phyloP scores from a whole-genome alignment of 1,140 invertebrate genomes.

The Andrena cerasifolii region DNA sequence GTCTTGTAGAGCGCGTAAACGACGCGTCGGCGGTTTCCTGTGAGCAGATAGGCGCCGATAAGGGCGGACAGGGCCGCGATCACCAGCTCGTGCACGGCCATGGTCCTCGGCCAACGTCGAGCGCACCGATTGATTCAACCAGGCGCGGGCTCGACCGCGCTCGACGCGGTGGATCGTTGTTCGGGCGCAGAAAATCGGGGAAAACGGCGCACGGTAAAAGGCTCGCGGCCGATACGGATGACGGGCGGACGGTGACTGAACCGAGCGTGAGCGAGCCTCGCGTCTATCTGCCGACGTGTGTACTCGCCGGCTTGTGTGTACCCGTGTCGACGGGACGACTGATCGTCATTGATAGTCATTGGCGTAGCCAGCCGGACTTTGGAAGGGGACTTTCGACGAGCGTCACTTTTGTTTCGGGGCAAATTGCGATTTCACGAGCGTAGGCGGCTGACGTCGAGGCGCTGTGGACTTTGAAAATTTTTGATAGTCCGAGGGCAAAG shows the following conservation, averaged over 20 bases:
- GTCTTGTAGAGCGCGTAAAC: conserved; percentile 77
- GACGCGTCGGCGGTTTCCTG: conserved; percentile 73
- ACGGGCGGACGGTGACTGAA: conserved; percentile 26
- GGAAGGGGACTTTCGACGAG: too few relatives aligned
- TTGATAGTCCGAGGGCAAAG: too few relatives aligned
- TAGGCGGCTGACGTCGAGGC: too few relatives aligned
- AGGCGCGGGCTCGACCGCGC: neutral
- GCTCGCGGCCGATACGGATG: neutral
- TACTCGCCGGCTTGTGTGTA: conserved; percentile 2
- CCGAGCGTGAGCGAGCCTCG: neutral
- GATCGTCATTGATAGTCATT: conserved; percentile 35
- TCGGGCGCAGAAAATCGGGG: neutral
- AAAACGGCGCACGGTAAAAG: neutral
- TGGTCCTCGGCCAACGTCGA: neutral
- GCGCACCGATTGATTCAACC: neutral
- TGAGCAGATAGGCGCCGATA: conserved; percentile 72
- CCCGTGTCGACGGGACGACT: neutral
- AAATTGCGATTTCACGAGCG: too few relatives aligned
- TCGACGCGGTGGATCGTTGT: neutral
- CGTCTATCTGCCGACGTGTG: too few relatives aligned
- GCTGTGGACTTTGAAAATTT: too few relatives aligned
- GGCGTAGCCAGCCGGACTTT: conserved; percentile 8
- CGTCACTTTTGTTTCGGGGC: too few relatives aligned
- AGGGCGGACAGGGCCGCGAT: conserved; percentile 67
- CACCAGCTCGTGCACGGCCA: conserved; percentile 66